Conservation (phyloP, 2,797 vertebrate species). For the Syngnathus rostellatus region DNA sequence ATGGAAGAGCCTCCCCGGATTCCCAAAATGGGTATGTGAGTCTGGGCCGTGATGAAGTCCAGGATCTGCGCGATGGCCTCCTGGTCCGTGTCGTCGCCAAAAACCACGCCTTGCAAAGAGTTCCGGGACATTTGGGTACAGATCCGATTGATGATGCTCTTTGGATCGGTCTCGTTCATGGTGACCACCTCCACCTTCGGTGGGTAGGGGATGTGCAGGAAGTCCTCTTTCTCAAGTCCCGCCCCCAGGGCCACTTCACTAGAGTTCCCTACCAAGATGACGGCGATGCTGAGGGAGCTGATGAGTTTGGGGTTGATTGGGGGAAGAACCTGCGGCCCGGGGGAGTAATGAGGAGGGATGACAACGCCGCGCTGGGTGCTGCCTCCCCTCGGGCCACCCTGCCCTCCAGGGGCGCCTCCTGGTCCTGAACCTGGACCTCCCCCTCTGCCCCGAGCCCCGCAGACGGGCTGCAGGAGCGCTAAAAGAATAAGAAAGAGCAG, state of each 20-base stretch:
- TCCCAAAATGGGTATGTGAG: conserved; percentile 93
- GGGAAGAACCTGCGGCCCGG: conserved; percentile 51
- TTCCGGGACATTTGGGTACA: conserved; percentile 91
- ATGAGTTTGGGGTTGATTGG: conserved; percentile 71
- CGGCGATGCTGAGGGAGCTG: conserved; percentile 90
- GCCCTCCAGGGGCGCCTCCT: conserved; percentile 50
- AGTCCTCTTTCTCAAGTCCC: conserved; percentile 96
- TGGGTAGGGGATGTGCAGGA: conserved; percentile 90
- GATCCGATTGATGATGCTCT: conserved; percentile 96
- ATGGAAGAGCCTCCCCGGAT: conserved; percentile 97
- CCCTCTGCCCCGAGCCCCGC: conserved; percentile 62
- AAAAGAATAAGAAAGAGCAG: conserved; percentile 50
- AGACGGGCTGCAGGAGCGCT: conserved; percentile 56
- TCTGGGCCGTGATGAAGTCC: conserved; percentile 98
- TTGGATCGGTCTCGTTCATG: conserved; percentile 97
- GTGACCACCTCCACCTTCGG: conserved; percentile 94
- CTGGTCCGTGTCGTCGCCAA: conserved; percentile 95
- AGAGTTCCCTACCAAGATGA: conserved; percentile 95
- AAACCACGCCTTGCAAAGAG: conserved; percentile 94
- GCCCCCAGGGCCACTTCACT: conserved; percentile 91
- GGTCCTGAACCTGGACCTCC: conserved; percentile 50
- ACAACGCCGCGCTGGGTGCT: conserved; percentile 53
- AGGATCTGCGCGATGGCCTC: conserved; percentile 99
- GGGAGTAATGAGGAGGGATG: conserved; percentile 70
- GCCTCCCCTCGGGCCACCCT: conserved; percentile 60